Conservation (phyloP, 2,113 vertebrate genomes). For the Gavialis gangeticus region DNA sequence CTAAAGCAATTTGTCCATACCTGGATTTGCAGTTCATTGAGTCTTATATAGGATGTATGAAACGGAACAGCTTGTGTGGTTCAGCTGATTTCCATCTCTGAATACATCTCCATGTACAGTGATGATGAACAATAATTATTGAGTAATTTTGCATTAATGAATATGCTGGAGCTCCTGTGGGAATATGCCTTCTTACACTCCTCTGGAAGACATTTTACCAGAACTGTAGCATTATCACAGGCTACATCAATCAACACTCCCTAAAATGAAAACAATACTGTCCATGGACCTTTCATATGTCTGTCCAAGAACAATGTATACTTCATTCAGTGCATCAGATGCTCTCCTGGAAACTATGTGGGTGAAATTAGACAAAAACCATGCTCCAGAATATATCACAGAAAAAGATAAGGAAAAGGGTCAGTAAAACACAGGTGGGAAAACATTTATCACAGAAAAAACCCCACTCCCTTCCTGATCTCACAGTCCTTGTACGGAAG, state of each 20-base stretch:
- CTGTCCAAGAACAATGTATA: no score
- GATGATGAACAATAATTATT: not conserved
- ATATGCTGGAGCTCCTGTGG: not conserved
- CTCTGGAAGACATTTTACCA: not conserved
- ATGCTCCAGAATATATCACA: no score
- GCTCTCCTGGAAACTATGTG: no score
- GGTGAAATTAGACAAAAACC: no score
- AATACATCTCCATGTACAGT: not conserved
- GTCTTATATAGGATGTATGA: not conserved
- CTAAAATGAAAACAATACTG: no score
- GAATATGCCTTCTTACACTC: not conserved
- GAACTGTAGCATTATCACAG: not conserved
- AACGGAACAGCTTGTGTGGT: not conserved
- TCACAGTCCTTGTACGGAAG: no score
- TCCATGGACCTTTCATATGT: no score
- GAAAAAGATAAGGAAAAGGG: no score
- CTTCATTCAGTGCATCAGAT: no score
- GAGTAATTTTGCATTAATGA: not conserved
- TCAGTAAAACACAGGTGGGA: no score
- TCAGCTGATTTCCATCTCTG: not conserved
- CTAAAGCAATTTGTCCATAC: not conserved
- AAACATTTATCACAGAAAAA: no score
- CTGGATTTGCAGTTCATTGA: not conserved
- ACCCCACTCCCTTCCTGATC: no score
- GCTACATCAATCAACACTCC: not conserved